Percentiles rank a stretch among this genome's conserved stretches.
These are phyloP conservation scores for Natator depressus DNA, from an alignment of 2,113 vertebrate genomes.

Conservation along the genomic window DNA sequence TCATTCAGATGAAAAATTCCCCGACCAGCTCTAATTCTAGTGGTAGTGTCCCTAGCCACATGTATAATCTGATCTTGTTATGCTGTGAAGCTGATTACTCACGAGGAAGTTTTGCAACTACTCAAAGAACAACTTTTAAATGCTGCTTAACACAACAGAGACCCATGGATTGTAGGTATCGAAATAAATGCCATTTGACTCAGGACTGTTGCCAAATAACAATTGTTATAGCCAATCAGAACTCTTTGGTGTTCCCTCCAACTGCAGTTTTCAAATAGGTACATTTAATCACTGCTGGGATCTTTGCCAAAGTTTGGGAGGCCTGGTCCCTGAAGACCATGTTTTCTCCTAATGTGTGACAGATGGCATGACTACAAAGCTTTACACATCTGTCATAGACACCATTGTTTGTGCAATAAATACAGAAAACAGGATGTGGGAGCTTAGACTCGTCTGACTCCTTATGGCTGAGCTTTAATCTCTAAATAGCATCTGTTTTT, in stretches of 20 bases:
- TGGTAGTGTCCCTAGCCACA: background rate
- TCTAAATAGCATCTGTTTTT: background rate
- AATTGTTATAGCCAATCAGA: background rate
- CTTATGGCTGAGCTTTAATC: background rate
- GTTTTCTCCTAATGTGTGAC: background rate
- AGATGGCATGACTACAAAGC: background rate
- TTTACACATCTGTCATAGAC: background rate
- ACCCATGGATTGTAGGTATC: background rate
- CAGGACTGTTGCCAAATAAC: background rate
- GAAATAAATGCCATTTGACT: background rate
- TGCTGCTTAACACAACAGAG: background rate
- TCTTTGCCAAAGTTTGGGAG: background rate
- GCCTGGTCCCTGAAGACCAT: background rate
- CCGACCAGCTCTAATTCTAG: background rate
- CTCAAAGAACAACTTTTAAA: background rate
- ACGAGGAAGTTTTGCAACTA: background rate
- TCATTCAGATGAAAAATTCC: background rate
- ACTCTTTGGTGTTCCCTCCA: background rate
- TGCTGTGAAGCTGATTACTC: background rate
- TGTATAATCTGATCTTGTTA: background rate
- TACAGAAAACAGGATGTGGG: background rate
- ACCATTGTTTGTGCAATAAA: slow-evolving; percentile 6
- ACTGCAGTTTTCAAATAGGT: background rate
- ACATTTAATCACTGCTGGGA: background rate
- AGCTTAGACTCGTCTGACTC: background rate